These are phyloP conservation scores for Sphaeramia orbicularis DNA, from an alignment of 2,797 vertebrate genomes.

Conservation along the genomic window DNA sequence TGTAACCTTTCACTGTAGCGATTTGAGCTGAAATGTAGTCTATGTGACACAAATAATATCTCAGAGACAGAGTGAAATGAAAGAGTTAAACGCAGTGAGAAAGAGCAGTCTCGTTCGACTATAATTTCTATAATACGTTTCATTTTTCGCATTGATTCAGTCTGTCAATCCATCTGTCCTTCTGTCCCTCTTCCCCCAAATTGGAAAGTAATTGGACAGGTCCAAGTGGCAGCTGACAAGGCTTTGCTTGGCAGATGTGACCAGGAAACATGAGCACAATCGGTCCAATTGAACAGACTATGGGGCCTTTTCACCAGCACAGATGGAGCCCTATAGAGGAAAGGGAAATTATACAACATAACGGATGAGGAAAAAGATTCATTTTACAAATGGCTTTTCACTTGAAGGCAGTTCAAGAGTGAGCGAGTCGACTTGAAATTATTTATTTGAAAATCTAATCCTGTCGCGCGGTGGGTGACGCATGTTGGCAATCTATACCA, in stretches of 20 bases:
- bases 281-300: constrained; percentile 69
- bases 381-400: constrained; percentile 68
- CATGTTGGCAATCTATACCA: not conserved
- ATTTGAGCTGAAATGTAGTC: not conserved
- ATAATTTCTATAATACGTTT: constrained; percentile 34
- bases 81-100: constrained; percentile 1
- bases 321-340: constrained; percentile 75
- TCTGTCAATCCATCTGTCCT: constrained; percentile 58
- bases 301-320: constrained; percentile 65
- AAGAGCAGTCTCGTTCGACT: constrained; percentile 17
- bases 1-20: too few relatives aligned
- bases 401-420: constrained; percentile 61
- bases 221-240: constrained; percentile 79
- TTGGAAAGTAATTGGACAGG: constrained; percentile 72
- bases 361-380: constrained; percentile 55
- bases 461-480: constrained; percentile 19
- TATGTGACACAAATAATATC: not conserved
- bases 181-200: constrained; percentile 44
- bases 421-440: constrained; percentile 29
- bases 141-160: constrained; percentile 47
- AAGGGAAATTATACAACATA: constrained; percentile 69
- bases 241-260: constrained; percentile 79
- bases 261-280: constrained; percentile 75
- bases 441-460: constrained; percentile 41
- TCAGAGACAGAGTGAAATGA: not conserved